These are phyloP conservation scores for Clamator glandarius DNA, from an alignment of 2,797 vertebrate genomes.

Conservation along the genomic window DNA sequence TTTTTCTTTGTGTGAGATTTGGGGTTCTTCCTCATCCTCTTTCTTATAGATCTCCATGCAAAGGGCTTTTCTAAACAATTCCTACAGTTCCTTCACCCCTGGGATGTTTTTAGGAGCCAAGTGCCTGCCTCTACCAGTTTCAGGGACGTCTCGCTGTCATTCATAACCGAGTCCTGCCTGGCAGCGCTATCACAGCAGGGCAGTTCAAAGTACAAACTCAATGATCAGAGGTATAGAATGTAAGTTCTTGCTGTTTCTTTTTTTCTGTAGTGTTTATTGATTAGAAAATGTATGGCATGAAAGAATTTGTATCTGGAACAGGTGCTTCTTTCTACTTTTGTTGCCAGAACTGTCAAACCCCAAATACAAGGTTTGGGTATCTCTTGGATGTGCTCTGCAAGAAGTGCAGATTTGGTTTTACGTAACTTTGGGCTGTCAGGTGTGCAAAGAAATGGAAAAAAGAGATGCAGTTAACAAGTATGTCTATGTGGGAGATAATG, in stretches of 20 bases:
- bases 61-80: not conserved
- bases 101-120: not conserved
- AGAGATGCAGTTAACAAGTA: not conserved
- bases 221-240: not conserved
- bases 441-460: not conserved
- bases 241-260: not conserved
- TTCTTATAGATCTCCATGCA: not conserved
- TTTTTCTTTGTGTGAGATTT: not conserved
- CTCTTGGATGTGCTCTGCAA: not conserved
- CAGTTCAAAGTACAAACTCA: not conserved
- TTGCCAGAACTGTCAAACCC: not conserved
- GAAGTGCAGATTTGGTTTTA: not conserved
- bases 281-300: not conserved
- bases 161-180: not conserved
- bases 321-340: not conserved
- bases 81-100: rapidly evolving
- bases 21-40: not conserved
- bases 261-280: not conserved
- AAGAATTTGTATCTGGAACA: not conserved
- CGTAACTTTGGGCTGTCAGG: not conserved
- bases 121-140: not conserved
- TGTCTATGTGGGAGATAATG: not conserved
- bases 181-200: not conserved
- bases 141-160: not conserved
- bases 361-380: not conserved